Percentiles rank a stretch among this genome's conserved stretches.
phyloP scores from a whole-genome alignment of 1,140 invertebrate species.

The Pollicipes pollicipes region DNA sequence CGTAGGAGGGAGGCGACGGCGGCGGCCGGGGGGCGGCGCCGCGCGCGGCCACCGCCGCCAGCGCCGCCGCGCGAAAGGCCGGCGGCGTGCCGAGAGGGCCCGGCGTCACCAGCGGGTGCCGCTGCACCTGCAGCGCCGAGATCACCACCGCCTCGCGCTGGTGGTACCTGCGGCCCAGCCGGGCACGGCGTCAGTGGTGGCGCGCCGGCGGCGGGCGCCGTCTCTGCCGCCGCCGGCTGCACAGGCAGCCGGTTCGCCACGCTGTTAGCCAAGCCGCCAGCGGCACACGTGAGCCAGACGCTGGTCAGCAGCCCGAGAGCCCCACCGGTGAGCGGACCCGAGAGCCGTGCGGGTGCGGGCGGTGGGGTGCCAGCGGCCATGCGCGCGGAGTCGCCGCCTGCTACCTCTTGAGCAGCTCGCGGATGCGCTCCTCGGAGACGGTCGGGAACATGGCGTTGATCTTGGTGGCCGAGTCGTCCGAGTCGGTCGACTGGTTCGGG shows the following conservation, averaged over 20 bases:
- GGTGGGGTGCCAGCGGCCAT: background rate
- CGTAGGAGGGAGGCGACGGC: background rate
- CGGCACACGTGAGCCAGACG: background rate
- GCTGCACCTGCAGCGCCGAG: slow-evolving; percentile 79
- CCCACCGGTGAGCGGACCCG: background rate
- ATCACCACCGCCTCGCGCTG: slow-evolving; percentile 80
- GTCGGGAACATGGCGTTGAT: slow-evolving; percentile 81
- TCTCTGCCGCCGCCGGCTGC: slow-evolving; percentile 6
- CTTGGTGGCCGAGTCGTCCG: slow-evolving; percentile 31
- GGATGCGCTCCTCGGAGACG: slow-evolving; percentile 69
- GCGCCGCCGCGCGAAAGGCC: slow-evolving; percentile 23
- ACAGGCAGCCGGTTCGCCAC: background rate
- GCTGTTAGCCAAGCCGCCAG: background rate
- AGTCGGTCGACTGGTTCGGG: background rate
- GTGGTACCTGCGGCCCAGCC: slow-evolving; percentile 46
- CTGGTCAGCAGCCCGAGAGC: too few relatives aligned
- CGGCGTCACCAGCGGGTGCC: slow-evolving; percentile 69
- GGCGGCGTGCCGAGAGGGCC: slow-evolving; percentile 51
- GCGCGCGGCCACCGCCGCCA: slow-evolving; percentile 19
- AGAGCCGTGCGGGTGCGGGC: background rate
- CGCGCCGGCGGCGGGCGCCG: too few relatives aligned
- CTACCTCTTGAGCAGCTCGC: slow-evolving; percentile 67
- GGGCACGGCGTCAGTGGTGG: too few relatives aligned
- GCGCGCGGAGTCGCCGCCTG: background rate
- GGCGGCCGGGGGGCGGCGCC: background rate